Evolutionary conservation across 2,888 invertebrate genomes (phyloP).

Genomic region (Luffia ferchaultella): DNA sequence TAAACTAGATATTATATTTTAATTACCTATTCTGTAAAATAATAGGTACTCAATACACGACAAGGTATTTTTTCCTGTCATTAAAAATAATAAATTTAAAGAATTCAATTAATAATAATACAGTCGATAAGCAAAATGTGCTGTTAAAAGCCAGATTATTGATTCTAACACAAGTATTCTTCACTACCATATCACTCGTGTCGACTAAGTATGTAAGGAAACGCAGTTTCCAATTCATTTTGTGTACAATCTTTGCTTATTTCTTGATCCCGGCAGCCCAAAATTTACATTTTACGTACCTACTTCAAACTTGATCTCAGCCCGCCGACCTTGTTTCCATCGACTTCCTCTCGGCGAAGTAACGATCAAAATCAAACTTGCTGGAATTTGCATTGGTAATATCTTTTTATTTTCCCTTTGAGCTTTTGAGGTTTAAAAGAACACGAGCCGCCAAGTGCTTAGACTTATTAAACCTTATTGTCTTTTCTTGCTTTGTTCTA

Average conservation of each 20-base stretch:
- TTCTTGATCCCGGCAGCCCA: slow-evolving; percentile 1
- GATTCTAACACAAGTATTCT: no score
- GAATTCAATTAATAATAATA: no score
- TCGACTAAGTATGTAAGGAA: no score
- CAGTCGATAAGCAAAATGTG: no score
- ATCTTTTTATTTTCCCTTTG: slow-evolving; percentile 48
- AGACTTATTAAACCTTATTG: slow-evolving; percentile 4
- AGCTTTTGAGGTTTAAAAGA: slow-evolving; percentile 35
- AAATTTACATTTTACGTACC: slow-evolving; percentile 24
- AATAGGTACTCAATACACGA: no score
- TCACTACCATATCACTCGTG: no score
- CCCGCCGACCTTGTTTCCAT: slow-evolving; percentile 26
- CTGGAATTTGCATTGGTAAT: slow-evolving; percentile 42
- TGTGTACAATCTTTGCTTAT: background rate
- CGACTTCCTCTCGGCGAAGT: slow-evolving; percentile 26
- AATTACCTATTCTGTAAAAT: no score
- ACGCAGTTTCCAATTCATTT: no score
- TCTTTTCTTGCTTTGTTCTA: background rate
- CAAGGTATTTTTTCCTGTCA: no score
- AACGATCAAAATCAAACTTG: slow-evolving; percentile 44
- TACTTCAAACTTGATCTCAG: slow-evolving; percentile 21
- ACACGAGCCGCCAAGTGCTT: slow-evolving; percentile 33
- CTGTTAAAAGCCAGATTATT: no score
- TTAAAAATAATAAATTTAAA: no score
- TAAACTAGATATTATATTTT: no score